These are phyloP conservation scores for Sinhomidia bicolor DNA, from an alignment of 2,888 invertebrate genomes.

Conservation along the genomic window DNA sequence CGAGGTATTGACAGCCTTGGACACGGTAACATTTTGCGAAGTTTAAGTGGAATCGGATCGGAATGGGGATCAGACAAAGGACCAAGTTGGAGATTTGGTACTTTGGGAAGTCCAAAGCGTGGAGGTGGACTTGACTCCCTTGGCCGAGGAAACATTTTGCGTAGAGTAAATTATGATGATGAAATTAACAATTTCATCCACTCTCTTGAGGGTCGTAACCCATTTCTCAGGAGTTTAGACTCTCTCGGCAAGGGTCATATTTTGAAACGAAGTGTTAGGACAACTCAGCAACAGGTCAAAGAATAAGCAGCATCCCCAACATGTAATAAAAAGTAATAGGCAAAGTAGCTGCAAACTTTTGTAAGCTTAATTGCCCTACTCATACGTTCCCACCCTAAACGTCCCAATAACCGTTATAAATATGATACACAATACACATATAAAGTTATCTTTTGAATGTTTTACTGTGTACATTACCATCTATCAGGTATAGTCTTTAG, in stretches of 20 bases:
- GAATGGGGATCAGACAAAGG: constrained; percentile 77
- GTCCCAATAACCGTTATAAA: no score
- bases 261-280: constrained; percentile 79
- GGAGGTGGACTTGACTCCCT: constrained; percentile 82
- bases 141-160: constrained; percentile 83
- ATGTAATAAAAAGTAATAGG: background rate
- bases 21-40: constrained; percentile 82
- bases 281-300: constrained; percentile 69
- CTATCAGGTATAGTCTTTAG: no score
- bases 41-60: constrained; percentile 70
- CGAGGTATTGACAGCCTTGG: constrained; percentile 82
- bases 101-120: constrained; percentile 80
- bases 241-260: constrained; percentile 83
- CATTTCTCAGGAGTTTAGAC: constrained; percentile 82
- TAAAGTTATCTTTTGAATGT: no score
- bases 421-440: no score
- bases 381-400: background rate
- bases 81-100: constrained; percentile 77
- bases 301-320: constrained; percentile 30
- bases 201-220: constrained; percentile 72
- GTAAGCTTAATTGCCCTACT: background rate
- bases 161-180: constrained; percentile 77
- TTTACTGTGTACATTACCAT: background rate
- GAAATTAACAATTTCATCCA: constrained; percentile 76
- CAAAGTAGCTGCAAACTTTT: background rate